These are phyloP conservation scores for Argynnis bischoffii DNA, from an alignment of 2,888 invertebrate genomes.

Conservation along the genomic window DNA sequence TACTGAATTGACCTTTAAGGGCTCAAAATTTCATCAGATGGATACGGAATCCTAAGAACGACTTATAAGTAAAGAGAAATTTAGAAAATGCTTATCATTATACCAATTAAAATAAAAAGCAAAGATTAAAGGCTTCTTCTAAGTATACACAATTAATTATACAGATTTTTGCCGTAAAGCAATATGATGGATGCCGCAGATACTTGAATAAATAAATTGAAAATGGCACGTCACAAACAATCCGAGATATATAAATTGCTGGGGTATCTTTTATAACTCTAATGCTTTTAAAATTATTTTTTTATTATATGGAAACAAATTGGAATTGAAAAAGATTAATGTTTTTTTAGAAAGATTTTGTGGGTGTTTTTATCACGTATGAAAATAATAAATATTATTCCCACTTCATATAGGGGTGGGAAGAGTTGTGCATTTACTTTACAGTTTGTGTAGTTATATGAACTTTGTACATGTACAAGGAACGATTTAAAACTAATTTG, in stretches of 20 bases:
- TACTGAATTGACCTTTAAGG: too few relatives aligned
- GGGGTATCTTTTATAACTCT: constrained; percentile 18
- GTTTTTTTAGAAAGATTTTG: not conserved
- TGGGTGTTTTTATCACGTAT: too few relatives aligned
- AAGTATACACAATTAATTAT: constrained; percentile 31
- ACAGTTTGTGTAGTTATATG: too few relatives aligned
- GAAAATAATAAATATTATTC: too few relatives aligned
- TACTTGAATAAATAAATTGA: constrained; percentile 39
- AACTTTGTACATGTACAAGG: too few relatives aligned
- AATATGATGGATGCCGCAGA: constrained; percentile 30
- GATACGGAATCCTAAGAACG: too few relatives aligned
- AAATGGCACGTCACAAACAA: constrained; percentile 36
- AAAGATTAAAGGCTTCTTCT: constrained; percentile 5
- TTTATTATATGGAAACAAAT: constrained; percentile 13
- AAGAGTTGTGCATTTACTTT: too few relatives aligned
- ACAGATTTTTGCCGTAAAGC: constrained; percentile 25
- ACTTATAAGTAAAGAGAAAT: not conserved
- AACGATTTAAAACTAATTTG: too few relatives aligned
- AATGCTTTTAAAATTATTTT: constrained; percentile 17
- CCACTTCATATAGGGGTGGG: too few relatives aligned
- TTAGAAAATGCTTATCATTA: constrained; percentile 22
- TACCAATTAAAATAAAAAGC: constrained; percentile 13
- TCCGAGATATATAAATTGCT: constrained; percentile 35
- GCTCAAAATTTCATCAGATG: too few relatives aligned
- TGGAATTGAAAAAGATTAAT: not conserved